These are phyloP conservation scores for Anguilla megastoma DNA, from an alignment of 2,797 vertebrate genomes.

Conservation along the genomic window DNA sequence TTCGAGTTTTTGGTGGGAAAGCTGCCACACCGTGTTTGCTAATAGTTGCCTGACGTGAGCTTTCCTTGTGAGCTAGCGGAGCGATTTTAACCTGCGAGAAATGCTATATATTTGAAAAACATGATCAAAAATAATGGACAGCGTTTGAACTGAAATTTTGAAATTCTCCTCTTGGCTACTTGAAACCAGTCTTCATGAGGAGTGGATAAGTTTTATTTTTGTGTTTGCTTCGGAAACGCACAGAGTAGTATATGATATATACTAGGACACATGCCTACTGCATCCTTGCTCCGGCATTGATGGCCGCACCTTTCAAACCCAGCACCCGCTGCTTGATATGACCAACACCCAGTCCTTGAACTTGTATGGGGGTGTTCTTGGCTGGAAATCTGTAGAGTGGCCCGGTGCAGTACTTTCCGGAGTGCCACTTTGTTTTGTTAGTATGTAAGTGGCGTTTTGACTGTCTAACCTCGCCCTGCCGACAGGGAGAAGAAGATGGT, in stretches of 20 bases:
- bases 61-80: not conserved
- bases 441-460: not conserved
- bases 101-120: not conserved
- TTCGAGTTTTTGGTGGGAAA: not conserved
- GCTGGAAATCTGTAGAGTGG: not conserved
- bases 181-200: not conserved
- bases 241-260: not conserved
- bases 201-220: not conserved
- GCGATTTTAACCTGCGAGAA: not conserved
- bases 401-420: not conserved
- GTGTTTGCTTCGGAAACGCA: not conserved
- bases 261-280: not conserved
- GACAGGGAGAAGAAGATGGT: slow-evolving; percentile 97
- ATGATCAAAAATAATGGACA: not conserved
- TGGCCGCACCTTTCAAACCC: not conserved
- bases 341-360: not conserved
- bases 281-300: not conserved
- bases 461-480: not conserved
- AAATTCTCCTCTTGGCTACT: not conserved
- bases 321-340: not conserved
- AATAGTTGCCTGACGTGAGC: not conserved
- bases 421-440: not conserved
- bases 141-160: not conserved
- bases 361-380: not conserved
- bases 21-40: not conserved